phyloP scores from a whole-genome alignment of 2,888 invertebrate species.

The Ptychoptera albimana region DNA sequence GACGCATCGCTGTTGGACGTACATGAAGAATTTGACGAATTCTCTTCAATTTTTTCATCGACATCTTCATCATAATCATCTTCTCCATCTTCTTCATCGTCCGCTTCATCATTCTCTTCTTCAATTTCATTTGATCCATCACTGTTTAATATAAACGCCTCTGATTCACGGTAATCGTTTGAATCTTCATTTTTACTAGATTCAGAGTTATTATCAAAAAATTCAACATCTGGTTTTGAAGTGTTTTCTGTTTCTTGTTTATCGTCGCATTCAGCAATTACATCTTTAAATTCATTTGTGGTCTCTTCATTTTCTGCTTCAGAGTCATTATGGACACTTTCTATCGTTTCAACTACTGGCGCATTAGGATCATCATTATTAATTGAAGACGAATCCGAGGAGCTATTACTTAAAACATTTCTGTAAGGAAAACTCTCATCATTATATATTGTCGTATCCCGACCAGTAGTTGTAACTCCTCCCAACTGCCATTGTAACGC shows the following conservation, averaged over 20 bases:
- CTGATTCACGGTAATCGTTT: background rate
- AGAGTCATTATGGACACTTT: background rate
- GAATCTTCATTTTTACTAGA: no score
- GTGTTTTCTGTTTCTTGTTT: background rate
- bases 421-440: no score
- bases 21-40: no score
- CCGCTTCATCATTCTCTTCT: background rate
- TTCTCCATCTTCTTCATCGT: slow-evolving; percentile 2
- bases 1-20: no score
- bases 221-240: background rate
- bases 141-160: background rate
- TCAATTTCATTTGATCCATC: background rate
- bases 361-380: no score
- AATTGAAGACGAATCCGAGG: no score
- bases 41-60: background rate
- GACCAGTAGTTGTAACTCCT: no score
- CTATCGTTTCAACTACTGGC: background rate
- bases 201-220: background rate
- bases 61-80: background rate
- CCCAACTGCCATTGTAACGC: no score
- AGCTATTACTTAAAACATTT: no score
- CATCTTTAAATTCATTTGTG: background rate
- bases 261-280: background rate
- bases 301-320: background rate
- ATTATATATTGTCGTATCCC: no score